Conservation (phyloP, 2,113 vertebrate genomes). For the Tiliqua scincoides region DNA sequence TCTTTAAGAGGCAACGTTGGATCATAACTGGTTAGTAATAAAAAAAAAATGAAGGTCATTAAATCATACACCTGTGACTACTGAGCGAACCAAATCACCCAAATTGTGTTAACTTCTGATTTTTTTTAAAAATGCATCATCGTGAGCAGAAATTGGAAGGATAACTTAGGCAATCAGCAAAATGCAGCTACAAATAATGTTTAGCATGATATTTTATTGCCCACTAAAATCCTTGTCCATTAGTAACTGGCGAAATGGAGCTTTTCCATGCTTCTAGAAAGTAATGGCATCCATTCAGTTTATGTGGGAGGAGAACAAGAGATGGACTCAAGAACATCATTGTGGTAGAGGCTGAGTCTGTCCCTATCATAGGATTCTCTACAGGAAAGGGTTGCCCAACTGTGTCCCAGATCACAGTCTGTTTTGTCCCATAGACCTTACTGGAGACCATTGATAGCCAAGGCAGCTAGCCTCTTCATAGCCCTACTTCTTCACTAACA, state of each 20-base stretch:
- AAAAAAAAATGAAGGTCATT: background rate
- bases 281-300: too few species aligned
- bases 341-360: too few species aligned
- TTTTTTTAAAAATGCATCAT: background rate
- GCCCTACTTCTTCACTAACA: too few species aligned
- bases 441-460: too few species aligned
- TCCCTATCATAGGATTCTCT: too few species aligned
- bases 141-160: background rate
- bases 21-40: background rate
- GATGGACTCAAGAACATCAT: too few species aligned
- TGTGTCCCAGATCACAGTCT: too few species aligned
- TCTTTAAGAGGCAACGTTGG: background rate
- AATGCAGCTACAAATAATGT: background rate
- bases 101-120: background rate
- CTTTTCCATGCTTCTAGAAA: too few species aligned
- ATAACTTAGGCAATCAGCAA: background rate
- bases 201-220: background rate
- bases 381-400: too few species aligned
- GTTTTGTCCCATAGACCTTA: too few species aligned
- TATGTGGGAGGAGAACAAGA: too few species aligned
- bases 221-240: background rate
- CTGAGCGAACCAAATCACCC: background rate
- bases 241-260: background rate
- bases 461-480: too few species aligned
- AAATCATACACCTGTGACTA: background rate